Evolutionary conservation across 2,888 invertebrate genomes (phyloP), one percentile per base, ranked within the genome.

Genomic region (Andrena camellia): DNA sequence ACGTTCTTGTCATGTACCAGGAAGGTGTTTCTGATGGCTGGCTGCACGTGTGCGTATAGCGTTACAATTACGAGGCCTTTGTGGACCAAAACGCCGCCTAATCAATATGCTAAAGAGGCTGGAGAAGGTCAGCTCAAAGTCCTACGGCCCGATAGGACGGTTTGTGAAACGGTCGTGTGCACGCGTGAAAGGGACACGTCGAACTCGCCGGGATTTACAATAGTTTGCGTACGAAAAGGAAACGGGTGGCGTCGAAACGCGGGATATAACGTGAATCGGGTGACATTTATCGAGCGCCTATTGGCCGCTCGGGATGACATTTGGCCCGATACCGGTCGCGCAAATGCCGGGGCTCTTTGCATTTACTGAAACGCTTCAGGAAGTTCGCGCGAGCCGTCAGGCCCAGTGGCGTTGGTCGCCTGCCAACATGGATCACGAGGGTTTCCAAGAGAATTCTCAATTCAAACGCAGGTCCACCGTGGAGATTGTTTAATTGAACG

Each of bases 161-260:
- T 26, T 50, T n/a, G 4, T n/a, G 10, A 63, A 42, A 63, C 13
- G 4, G 23, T n/a, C 13, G 70, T 33, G 7, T 33, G 1, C 35
- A 23, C 8, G 23, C 20, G 42, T 57, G 13, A 13, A 20, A 10
- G 1, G 10, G 1, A 29, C 52, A 42, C 13, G 26, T 63, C 64
- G n/a, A 23, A 31, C n/a, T 85, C 13, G 17, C 54, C 2, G 74
- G n/a, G 8, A 87, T 88, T 13, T 23, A 42, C 42, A 17, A 17
- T 42, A 42, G 23, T 57, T 57, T 1, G 23, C 6, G 20, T 59
- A 26, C 6, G 20, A 50, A 35, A 63, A 68, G 29, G 48, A 50
- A 23, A 26, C 23, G 17, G n/a, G 3, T 13, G 10, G 54, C 20
- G 26, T 57, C 13, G 35, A n/a, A 35, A 33, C 62, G 33, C 4